Evolutionary conservation across 2,797 vertebrate species (phyloP), one percentile per base, ranked within the genome.

Genomic region (Centroberyx gerrardi): DNA sequence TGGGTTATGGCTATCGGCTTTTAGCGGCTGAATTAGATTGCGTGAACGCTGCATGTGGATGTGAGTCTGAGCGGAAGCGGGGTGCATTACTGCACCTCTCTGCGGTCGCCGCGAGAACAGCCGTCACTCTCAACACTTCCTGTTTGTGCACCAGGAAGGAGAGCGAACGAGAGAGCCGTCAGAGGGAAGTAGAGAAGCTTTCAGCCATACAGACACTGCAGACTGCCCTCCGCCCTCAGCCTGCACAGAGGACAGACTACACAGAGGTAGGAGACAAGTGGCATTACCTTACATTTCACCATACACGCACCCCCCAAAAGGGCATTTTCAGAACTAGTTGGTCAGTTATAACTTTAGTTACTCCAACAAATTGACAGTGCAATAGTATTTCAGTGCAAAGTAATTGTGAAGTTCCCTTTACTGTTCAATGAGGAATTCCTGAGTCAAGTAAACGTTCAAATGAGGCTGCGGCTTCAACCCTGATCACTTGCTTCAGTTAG

Each of bases 121-220:
- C 90, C 91, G 90, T 78, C 12, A 51, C 86, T 89, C 86, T 78
- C 69, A 81, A 56, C 28, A 13, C 93, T 98, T 99, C 97, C 97
- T 98, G 97, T 97, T 98, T 98, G 93, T 94, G 94, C 83, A 84
- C 90, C 96, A 98, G 97, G 97, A 98, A 98, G 95, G 62, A 88
- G 89, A 87, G 68, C 68, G 36, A 65, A 53, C 42, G 31, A 94
- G 92, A 81, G 89, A 87, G 89, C 48, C 81, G 80, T 88, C 92
- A 66, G 94, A 91, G 87, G 91, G 88, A 88, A 94, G 90, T 82
- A 62, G 87, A 78, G 88, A 87, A 18, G 81, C 78, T 82, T 85
- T 83, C 78, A 84, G 52, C 59, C 84, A 81, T 74, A 67, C 80
- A 8, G 52, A 85, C 61, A 27, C 82, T 64, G 78, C 74, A 49